Percentiles rank a stretch among this genome's conserved stretches.
Conservation (phyloP, 30 jellyfish, hydroid and myxozoan species). For the Rhopilema esculentum region DNA sequence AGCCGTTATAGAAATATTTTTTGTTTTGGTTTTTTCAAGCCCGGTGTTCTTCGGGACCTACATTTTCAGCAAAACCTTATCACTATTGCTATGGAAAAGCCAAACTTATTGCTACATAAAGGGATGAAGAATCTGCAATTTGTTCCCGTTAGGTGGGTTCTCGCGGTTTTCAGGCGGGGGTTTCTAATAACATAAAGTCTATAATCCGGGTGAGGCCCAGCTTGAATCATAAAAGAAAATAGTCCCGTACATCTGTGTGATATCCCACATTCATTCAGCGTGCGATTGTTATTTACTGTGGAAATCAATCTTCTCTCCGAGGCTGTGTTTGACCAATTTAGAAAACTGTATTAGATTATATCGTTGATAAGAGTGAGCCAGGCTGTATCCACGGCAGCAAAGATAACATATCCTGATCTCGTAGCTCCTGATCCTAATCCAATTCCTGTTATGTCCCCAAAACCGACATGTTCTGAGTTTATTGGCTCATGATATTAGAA, state of each 20-base stretch:
- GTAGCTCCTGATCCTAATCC: constrained; percentile 33
- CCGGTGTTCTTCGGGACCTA: neutral
- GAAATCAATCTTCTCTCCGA: neutral
- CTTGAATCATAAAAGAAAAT: neutral
- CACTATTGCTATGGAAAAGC: neutral
- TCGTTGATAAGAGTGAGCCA: constrained; percentile 35
- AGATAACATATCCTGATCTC: constrained; percentile 53
- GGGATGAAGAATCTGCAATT: neutral
- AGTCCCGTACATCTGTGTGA: neutral
- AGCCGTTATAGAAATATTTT: no score
- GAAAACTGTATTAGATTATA: constrained; percentile 37
- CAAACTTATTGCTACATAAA: neutral
- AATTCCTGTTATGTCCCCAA: constrained; percentile 39
- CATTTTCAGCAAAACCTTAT: neutral
- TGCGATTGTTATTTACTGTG: neutral
- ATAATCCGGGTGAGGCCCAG: neutral
- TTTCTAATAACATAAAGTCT: neutral
- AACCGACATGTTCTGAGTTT: constrained; percentile 40
- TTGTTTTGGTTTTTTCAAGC: no score
- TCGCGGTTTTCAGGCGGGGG: neutral
- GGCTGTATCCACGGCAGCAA: constrained; percentile 45
- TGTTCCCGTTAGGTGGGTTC: neutral
- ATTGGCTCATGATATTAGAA: constrained; percentile 21
- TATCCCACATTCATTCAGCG: neutral
- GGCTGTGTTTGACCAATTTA: constrained; percentile 14